phyloP scores from a whole-genome alignment of 2,113 vertebrate genomes.

The Malurus alboscapulatus region DNA sequence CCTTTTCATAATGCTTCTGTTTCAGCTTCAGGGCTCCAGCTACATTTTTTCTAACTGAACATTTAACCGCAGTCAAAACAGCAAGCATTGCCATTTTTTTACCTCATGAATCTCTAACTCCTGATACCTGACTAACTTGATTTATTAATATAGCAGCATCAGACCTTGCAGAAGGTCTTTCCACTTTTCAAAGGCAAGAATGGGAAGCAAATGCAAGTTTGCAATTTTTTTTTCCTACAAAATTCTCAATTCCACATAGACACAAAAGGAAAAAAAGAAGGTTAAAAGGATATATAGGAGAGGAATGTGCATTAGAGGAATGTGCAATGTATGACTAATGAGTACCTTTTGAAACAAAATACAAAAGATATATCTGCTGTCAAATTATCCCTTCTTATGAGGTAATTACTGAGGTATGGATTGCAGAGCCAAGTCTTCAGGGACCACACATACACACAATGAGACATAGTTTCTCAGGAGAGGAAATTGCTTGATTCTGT shows the following conservation, averaged over 20 bases:
- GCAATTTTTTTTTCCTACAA: neutral
- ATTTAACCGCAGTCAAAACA: neutral
- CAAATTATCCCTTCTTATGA: conserved; percentile 9
- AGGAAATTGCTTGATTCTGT: neutral
- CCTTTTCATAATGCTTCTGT: neutral
- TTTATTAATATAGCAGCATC: neutral
- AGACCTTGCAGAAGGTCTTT: neutral
- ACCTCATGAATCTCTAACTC: neutral
- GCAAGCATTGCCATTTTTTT: neutral
- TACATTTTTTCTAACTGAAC: neutral
- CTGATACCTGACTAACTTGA: neutral
- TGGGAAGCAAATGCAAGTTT: neutral
- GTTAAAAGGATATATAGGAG: neutral
- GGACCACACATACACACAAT: neutral
- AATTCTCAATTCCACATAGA: neutral
- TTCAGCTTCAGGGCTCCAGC: neutral
- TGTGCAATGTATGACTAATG: neutral
- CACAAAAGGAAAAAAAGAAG: neutral
- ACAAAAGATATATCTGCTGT: neutral
- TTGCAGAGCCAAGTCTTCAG: neutral
- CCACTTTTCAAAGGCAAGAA: neutral
- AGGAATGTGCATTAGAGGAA: neutral
- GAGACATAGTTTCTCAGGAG: neutral
- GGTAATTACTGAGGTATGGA: neutral
- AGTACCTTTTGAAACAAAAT: neutral